Evolutionary conservation across 2,113 vertebrate genomes (phyloP).

Genomic region (Pedetes capensis): DNA sequence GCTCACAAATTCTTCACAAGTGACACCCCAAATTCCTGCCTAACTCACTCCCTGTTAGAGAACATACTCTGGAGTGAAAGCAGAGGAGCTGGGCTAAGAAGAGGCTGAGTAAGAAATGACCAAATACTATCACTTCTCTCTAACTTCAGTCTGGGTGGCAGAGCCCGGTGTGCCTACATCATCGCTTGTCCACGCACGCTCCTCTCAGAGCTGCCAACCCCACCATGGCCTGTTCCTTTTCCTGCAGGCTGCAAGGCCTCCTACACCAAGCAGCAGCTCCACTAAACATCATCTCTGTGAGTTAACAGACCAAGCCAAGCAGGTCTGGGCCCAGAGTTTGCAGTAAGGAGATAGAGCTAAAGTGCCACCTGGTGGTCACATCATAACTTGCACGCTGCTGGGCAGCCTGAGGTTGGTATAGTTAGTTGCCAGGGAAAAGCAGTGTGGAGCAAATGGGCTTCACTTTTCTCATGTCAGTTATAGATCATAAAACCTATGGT

Average conservation of each 20-base stretch:
- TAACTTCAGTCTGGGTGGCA: neutral
- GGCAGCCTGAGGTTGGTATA: neutral
- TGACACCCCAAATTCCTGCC: neutral
- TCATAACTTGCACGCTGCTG: neutral
- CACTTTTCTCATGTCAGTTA: neutral
- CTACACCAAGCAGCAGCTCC: neutral
- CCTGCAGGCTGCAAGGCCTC: neutral
- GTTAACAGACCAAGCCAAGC: neutral
- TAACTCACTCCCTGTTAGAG: neutral
- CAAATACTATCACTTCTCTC: neutral
- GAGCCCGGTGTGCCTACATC: neutral
- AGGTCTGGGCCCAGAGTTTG: accelerated
- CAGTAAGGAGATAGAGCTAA: neutral
- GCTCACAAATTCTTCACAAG: neutral
- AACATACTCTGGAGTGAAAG: neutral
- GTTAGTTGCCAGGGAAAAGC: neutral
- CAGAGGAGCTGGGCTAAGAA: neutral
- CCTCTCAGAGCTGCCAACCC: neutral
- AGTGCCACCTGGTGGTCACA: conserved; percentile 57
- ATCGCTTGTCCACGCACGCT: neutral
- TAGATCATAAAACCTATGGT: neutral
- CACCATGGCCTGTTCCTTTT: neutral
- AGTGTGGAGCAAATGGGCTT: too few relatives aligned
- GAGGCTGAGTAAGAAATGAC: neutral
- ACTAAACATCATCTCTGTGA: neutral